These are phyloP conservation scores for Patella ulyssiponensis DNA, from an alignment of 2,888 invertebrate genomes.

Conservation along the genomic window DNA sequence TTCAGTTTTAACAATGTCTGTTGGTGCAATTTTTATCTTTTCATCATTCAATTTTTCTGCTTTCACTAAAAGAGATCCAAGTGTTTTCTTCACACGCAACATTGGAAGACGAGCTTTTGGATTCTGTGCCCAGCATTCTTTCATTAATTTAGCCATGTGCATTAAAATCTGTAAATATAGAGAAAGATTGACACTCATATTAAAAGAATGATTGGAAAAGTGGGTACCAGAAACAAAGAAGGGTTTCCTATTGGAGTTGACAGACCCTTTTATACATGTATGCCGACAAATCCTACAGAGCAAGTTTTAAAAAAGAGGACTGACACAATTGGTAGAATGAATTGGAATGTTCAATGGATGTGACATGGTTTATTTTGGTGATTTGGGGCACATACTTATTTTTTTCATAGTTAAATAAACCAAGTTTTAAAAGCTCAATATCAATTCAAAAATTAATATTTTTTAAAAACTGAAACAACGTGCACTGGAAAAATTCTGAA, in stretches of 20 bases:
- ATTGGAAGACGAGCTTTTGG: slow-evolving; percentile 66
- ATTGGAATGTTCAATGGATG: too few relatives aligned
- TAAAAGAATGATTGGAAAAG: too few relatives aligned
- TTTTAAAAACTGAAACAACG: too few relatives aligned
- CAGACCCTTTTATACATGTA: neutral
- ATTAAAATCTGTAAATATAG: slow-evolving; percentile 51
- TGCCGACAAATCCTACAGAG: neutral
- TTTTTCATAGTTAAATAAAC: too few relatives aligned
- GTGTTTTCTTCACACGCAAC: slow-evolving; percentile 69
- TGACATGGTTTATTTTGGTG: too few relatives aligned
- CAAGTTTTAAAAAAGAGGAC: neutral
- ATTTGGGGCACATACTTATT: too few relatives aligned
- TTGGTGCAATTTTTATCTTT: neutral
- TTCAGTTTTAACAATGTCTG: neutral
- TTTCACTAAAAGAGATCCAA: slow-evolving; percentile 49
- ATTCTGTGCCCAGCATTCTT: slow-evolving; percentile 69
- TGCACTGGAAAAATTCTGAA: too few relatives aligned
- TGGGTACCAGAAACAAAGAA: too few relatives aligned
- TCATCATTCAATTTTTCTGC: neutral
- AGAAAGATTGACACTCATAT: neutral
- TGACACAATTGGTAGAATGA: neutral
- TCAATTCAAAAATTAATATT: too few relatives aligned
- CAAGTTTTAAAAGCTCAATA: too few relatives aligned
- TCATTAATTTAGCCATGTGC: slow-evolving; percentile 60
- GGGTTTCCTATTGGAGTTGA: neutral